Evolutionary conservation across 2,797 vertebrate genomes (phyloP), one percentile per base, ranked within the genome.

Genomic region (Denticeps clupeoides): DNA sequence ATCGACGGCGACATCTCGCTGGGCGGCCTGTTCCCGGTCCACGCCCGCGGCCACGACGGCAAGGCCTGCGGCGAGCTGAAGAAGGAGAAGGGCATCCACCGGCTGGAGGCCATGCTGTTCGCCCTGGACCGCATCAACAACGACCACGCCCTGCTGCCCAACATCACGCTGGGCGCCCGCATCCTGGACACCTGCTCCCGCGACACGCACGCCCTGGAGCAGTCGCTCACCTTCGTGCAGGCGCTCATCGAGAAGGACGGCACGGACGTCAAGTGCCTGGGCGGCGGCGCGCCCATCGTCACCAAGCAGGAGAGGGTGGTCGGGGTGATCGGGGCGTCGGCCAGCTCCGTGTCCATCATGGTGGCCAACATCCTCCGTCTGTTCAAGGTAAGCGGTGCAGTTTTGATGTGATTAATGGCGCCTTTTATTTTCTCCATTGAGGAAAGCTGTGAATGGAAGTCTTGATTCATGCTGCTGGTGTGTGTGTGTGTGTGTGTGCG

Each of bases 271-370:
- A 92, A 94, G 60, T 99, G 94, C 0, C 78, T 89, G 50, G 89
- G 87, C 0, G 94, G 94, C 0, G 92, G 93, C 0, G 87, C 89
- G 0, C 94, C 94, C 47, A 89, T 99, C 76, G 90, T 99, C 79
- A 92, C 91, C 72, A 94, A 93, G 45, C 94, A 93, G 0, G 94
- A 99, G 69, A 66, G 93, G 1, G 93, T 99, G 66, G 93, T 94
- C 22, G 93, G 91, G 0, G 94, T 99, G 61, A 95, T 99, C 1
- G 94, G 93, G 0, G 94, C 94, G 10, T 99, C 94, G 0, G 93
- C 89, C 63, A 99, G 94, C 79, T 99, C 94, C 0, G 93, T 99
- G 51, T 99, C 94, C 69, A 98, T 98, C 73, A 99, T 99, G 94
- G 94, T 99, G 77, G 94, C 94, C 68, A 99, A 99, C 74, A 97